Evolutionary conservation across 2,113 vertebrate species (phyloP), one percentile per base, ranked within the genome.

Genomic region (Eublepharis macularius): DNA sequence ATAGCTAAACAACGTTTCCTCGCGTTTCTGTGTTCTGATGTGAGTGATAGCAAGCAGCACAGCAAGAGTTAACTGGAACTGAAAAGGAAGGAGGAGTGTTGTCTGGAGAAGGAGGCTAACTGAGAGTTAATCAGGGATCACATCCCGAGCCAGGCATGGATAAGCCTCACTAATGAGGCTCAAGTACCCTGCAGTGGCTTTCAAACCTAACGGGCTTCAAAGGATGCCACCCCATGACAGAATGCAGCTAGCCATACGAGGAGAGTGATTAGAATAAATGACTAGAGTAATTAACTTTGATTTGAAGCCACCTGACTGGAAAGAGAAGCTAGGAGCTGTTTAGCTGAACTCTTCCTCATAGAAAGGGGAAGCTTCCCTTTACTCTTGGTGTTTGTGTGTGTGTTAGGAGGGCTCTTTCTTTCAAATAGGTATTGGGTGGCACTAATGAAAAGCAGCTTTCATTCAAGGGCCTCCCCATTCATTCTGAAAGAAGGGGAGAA

Each of bases 191-290:
- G 94, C 95, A 85, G 96, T 92, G 94, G 93, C 96, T 96, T 96
- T 95, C 96, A 95, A 95, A 95, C 94, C 92, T 66, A 92, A 90
- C 93, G 78, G 94, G 93, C 93, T 95, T 95, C 96, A 96, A 96
- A 95, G 87, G 91, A 77, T 92, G 94, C 95, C 95, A 95, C 93
- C 95, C 93, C 90, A 87, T 87, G 93, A 94, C 91, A 89, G 94
- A 92, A 95, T 85, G 86, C 89, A 84, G 95, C 95, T 87, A 95
- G 94, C 95, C 93, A 72, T 90, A 88, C 87, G 90, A 92, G 74
- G 89, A 88, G 95, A 94, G 95, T 93, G 97, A 97, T 97, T 93
- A 96, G 96, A 97, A 97, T 97, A 96, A 97, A 98, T 97, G 96
- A 95, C 94, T 90, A 93, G 80, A 85, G 96, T 96, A 95, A 98